phyloP scores from a whole-genome alignment of 2,888 invertebrate genomes.

The Arctia plantaginis region DNA sequence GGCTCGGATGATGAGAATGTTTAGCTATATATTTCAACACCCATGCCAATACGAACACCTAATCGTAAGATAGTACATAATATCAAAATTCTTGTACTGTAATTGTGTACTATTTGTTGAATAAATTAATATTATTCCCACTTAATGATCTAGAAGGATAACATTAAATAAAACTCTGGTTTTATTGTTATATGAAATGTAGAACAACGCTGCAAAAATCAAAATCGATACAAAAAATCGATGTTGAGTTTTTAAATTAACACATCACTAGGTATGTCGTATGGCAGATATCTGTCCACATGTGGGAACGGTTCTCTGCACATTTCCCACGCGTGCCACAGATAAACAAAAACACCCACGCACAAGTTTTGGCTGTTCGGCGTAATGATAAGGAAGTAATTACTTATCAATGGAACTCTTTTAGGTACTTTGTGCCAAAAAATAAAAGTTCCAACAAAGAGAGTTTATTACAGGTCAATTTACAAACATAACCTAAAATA shows the following conservation, averaged over 20 bases:
- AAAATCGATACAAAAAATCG: conserved; percentile 22
- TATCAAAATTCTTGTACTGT: neutral
- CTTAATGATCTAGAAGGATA: neutral
- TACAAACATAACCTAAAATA: neutral
- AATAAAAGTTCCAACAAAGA: neutral
- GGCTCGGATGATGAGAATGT: neutral
- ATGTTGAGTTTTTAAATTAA: conserved; percentile 20
- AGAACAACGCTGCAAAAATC: conserved; percentile 16
- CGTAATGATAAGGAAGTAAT: conserved; percentile 73
- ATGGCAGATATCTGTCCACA: conserved; percentile 55
- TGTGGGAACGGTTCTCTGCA: conserved; percentile 66
- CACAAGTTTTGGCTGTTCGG: conserved; percentile 57
- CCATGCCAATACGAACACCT: neutral
- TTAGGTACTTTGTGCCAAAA: conserved; percentile 2
- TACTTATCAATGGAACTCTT: conserved; percentile 50
- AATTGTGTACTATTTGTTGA: neutral
- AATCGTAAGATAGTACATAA: neutral
- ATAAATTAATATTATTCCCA: neutral
- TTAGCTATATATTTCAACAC: neutral
- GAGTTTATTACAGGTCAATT: neutral
- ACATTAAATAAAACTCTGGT: conserved; percentile 11
- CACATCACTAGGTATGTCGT: conserved; percentile 29
- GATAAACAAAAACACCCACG: conserved; percentile 77
- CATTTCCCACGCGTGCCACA: conserved; percentile 78
- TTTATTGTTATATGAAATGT: conserved; percentile 10